A percentile compares a stretch with the other conserved stretches of the same genome.
Conservation (phyloP, 2,888 invertebrate species). For the Spilarctia lutea region DNA sequence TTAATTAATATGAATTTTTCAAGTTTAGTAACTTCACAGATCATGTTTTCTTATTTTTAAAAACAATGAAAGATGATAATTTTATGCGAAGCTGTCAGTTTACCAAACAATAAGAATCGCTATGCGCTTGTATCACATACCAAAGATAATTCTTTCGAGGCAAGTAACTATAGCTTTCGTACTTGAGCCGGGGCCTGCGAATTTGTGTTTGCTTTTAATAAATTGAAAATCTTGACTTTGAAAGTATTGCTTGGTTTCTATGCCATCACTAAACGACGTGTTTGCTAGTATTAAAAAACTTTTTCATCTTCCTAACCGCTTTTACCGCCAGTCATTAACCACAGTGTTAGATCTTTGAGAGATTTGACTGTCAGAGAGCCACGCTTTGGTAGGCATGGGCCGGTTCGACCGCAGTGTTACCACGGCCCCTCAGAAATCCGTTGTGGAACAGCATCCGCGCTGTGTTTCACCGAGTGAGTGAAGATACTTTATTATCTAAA, state of each 20-base stretch:
- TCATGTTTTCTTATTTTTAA: not conserved
- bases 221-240: conserved; percentile 74
- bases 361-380: too few relatives aligned
- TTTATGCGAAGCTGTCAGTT: not conserved
- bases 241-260: conserved; percentile 47
- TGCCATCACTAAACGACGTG: conserved; percentile 28
- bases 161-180: conserved; percentile 64
- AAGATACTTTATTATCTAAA: too few relatives aligned
- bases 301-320: too few relatives aligned
- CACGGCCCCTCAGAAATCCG: too few relatives aligned
- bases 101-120: conserved; percentile 21
- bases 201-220: conserved; percentile 75
- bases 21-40: not conserved
- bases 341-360: too few relatives aligned
- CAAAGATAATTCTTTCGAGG: conserved; percentile 49
- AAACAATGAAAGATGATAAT: too few relatives aligned
- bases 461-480: too few relatives aligned
- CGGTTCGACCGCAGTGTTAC: too few relatives aligned
- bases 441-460: too few relatives aligned
- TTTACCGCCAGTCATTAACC: too few relatives aligned
- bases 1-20: too few relatives aligned
- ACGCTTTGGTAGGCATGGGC: too few relatives aligned
- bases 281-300: not conserved
- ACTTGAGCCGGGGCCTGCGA: conserved; percentile 56
- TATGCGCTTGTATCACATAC: conserved; percentile 20